phyloP scores from a whole-genome alignment of 2,113 vertebrate genomes.

The Sisor rabdophorus region DNA sequence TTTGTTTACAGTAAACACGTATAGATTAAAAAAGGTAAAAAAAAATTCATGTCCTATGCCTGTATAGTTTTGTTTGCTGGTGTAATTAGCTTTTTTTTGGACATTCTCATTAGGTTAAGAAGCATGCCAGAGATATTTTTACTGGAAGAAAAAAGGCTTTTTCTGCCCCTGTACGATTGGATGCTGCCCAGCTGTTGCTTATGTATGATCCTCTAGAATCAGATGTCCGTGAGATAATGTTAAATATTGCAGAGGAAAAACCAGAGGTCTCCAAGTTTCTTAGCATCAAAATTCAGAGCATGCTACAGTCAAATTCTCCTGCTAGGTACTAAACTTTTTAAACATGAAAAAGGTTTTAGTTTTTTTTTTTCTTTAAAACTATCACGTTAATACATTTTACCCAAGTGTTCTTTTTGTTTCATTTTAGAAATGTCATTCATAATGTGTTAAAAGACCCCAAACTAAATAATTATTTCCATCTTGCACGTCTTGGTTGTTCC shows the following conservation, averaged over 20 bases:
- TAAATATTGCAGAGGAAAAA: slow-evolving; percentile 31
- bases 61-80: background rate
- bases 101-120: slow-evolving; percentile 12
- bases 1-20: background rate
- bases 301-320: slow-evolving; percentile 6
- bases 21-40: background rate
- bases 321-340: background rate
- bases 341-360: background rate
- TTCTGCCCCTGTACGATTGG: slow-evolving; percentile 10
- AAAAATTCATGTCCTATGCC: background rate
- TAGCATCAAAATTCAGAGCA: slow-evolving; percentile 18
- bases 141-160: slow-evolving; percentile 23
- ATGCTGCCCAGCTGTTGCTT: slow-evolving; percentile 34
- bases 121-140: slow-evolving; percentile 35
- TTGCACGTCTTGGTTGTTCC: slow-evolving; percentile 36
- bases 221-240: slow-evolving; percentile 33
- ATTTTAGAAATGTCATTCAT: slow-evolving; percentile 28
- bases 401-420: background rate
- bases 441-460: slow-evolving; percentile 32
- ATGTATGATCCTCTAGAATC: slow-evolving; percentile 5
- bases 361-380: background rate
- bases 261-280: slow-evolving; percentile 36
- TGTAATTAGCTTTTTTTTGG: background rate
- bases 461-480: slow-evolving; percentile 39
- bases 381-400: background rate